phyloP scores from a whole-genome alignment of 2,797 vertebrate species.

The Sebastes paucispinis region DNA sequence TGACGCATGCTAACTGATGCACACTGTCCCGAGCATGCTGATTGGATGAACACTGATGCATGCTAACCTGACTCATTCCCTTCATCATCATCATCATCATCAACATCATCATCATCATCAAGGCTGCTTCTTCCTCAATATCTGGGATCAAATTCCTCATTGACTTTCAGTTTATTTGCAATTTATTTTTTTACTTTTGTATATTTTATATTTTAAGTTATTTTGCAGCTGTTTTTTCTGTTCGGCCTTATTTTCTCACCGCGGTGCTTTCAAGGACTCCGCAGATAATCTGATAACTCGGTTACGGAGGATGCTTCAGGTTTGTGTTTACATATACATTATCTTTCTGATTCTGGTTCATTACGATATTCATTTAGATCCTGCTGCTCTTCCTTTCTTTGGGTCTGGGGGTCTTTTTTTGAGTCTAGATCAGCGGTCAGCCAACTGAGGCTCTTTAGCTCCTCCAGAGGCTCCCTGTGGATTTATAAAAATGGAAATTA shows the following conservation, averaged over 20 bases:
- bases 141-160: conserved; percentile 8
- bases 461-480: too few relatives aligned
- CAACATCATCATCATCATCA: conserved; percentile 13
- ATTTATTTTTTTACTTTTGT: conserved; percentile 46
- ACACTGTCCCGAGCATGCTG: background rate
- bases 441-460: too few relatives aligned
- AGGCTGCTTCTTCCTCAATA: background rate
- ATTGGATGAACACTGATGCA: background rate
- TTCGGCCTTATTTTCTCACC: conserved; percentile 34
- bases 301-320: background rate
- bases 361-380: background rate
- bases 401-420: too few relatives aligned
- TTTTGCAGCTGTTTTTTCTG: conserved; percentile 23
- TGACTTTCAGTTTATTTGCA: conserved; percentile 21
- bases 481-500: too few relatives aligned
- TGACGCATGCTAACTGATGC: background rate
- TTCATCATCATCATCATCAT: background rate
- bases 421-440: too few relatives aligned
- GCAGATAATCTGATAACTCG: background rate
- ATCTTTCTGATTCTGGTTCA: background rate
- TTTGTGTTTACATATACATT: background rate
- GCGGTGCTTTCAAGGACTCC: conserved; percentile 51
- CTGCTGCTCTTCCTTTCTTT: background rate
- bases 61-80: conserved; percentile 14
- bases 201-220: conserved; percentile 28